Evolutionary conservation across 2,888 invertebrate genomes (phyloP).

Genomic region (Drosophila tripunctata): DNA sequence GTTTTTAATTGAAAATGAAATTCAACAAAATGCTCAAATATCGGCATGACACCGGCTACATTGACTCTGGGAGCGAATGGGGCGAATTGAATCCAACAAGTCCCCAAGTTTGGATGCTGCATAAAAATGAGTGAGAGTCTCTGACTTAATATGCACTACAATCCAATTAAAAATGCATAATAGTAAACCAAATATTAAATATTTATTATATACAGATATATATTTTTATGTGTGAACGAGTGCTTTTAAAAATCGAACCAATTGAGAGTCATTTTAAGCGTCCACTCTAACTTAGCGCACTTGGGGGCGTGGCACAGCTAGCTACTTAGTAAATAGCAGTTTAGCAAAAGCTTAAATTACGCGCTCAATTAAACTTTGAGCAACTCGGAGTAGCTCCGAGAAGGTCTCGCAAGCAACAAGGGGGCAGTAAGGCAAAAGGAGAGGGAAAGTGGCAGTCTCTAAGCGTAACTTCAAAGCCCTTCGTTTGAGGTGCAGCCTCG

Average conservation of each 20-base stretch:
- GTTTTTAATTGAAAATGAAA: conserved; percentile 78
- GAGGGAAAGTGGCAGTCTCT: conserved; percentile 13
- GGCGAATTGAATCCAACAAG: not conserved
- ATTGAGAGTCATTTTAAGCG: conserved; percentile 5
- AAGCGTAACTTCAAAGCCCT: conserved; percentile 70
- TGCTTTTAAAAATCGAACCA: not conserved
- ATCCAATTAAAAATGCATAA: conserved; percentile 54
- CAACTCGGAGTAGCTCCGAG: conserved; percentile 41
- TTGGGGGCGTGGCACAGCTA: conserved; percentile 20
- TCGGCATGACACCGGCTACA: conserved; percentile 16
- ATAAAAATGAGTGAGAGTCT: not conserved
- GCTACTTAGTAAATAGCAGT: conserved; percentile 72
- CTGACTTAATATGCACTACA: conserved; percentile 12
- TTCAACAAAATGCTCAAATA: conserved; percentile 66
- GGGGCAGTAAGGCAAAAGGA: conserved; percentile 26
- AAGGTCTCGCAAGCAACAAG: not conserved
- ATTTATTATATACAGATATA: not conserved
- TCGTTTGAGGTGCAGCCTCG: conserved; percentile 76
- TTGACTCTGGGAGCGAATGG: conserved; percentile 20
- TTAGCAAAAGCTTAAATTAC: conserved; percentile 75
- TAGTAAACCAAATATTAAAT: conserved; percentile 1
- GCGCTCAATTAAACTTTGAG: conserved; percentile 77
- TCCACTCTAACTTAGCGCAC: conserved; percentile 41
- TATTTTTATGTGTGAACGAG: not conserved
- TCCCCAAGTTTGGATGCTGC: not conserved